These are phyloP conservation scores for Pammene aurita DNA, from an alignment of 2,888 invertebrate species.

Conservation along the genomic window DNA sequence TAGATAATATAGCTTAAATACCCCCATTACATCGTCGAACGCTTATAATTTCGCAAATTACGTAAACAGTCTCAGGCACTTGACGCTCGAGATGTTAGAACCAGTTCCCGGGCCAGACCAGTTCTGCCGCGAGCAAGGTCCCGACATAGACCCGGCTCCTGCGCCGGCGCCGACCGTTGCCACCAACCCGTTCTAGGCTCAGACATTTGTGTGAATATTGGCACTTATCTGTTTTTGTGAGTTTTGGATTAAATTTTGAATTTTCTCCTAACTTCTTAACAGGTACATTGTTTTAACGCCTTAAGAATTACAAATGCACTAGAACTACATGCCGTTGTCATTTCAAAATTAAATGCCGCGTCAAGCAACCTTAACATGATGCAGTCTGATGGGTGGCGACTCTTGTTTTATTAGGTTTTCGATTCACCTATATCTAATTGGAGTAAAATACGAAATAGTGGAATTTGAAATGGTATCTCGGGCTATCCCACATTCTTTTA, in stretches of 20 bases:
- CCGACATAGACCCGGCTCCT: slow-evolving; percentile 56
- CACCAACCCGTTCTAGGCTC: slow-evolving; percentile 45
- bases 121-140: slow-evolving; percentile 74
- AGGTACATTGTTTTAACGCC: too few relatives aligned
- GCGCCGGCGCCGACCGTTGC: slow-evolving; percentile 31
- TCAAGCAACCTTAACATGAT: not conserved
- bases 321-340: too few relatives aligned
- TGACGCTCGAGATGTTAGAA: slow-evolving; percentile 54
- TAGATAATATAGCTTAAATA: not conserved
- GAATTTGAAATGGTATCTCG: not conserved
- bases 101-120: slow-evolving; percentile 62
- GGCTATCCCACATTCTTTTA: slow-evolving; percentile 45
- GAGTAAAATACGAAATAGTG: not conserved
- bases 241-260: not conserved
- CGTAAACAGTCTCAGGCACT: slow-evolving; percentile 62
- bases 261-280: not conserved
- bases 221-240: not conserved
- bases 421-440: not conserved
- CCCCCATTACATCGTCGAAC: slow-evolving; percentile 42
- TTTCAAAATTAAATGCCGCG: not conserved
- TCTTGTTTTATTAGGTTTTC: not conserved
- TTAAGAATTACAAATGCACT: too few relatives aligned
- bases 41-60: slow-evolving; percentile 59
- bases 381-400: not conserved
- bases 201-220: slow-evolving; percentile 1